Evolutionary conservation across 2,888 invertebrate species (phyloP), one percentile per base, ranked within the genome.

Genomic region (Emmelina monodactyla): DNA sequence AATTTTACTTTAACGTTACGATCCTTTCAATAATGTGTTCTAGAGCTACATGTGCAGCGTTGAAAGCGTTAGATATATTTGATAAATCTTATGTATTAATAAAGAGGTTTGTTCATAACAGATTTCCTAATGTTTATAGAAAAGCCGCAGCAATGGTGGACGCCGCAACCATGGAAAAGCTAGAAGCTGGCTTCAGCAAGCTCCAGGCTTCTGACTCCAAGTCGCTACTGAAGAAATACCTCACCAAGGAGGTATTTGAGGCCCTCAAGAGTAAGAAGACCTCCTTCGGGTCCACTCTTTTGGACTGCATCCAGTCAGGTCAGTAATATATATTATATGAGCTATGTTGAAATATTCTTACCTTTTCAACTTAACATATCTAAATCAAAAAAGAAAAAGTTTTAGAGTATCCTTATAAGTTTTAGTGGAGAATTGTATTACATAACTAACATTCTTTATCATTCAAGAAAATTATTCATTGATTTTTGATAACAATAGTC

Each of bases 291-390:
- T 95, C 96, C 42, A 91, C 92, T 41, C 88, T 97, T 44, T 84
- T 95, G 66, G 96, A 97, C 80, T 91, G 92, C 62, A 92, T 97
- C 71, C 96, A 95, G 76, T 97, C 97, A 54, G 97, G 95, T 92
- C 48, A 64, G 62, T 56, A 14, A 2, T 32, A 40, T 14, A 35
- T 35, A 34, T 25, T 28, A 13, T 13, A 11, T 25, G n/a, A n/a
- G n/a, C n/a, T n/a, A n/a, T n/a, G n/a, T n/a, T n/a, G n/a, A n/a
- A n/a, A 14, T 22, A 7, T 28, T 22, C 31, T 14, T 31, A n/a
- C n/a, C n/a, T n/a, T n/a, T n/a, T n/a, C n/a, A n/a, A n/a, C n/a
- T n/a, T n/a, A n/a, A n/a, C n/a, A n/a, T n/a, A n/a, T n/a, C n/a
- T n/a, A n/a, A n/a, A n/a, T n/a, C n/a, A n/a, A n/a, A n/a, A n/a